These are phyloP conservation scores for Homarus americanus DNA, from an alignment of 1,140 invertebrate species.

Conservation along the genomic window DNA sequence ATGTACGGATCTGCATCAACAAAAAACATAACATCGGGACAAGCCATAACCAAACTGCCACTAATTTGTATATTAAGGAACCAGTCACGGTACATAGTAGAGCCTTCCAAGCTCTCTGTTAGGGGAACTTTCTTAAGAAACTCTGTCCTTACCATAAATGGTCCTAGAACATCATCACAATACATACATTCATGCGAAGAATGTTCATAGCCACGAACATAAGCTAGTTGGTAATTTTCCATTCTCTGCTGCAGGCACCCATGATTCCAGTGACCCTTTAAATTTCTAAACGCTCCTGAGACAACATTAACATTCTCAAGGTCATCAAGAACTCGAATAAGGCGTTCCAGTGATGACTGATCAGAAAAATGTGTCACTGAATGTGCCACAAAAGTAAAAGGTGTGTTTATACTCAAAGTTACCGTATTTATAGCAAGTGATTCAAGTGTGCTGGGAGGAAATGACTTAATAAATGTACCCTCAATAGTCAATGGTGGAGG, in stretches of 20 bases:
- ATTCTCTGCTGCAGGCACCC: constrained; percentile 76
- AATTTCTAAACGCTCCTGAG: constrained; percentile 75
- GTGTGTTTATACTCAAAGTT: constrained; percentile 74
- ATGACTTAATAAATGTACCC: neutral
- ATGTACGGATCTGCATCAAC: constrained; percentile 49
- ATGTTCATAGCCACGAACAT: constrained; percentile 76
- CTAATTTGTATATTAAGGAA: constrained; percentile 75
- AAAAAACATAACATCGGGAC: constrained; percentile 77
- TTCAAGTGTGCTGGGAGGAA: neutral
- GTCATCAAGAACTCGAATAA: constrained; percentile 75
- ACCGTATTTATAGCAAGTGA: constrained; percentile 74
- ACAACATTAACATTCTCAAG: constrained; percentile 71
- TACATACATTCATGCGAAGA: constrained; percentile 77
- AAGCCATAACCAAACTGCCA: constrained; percentile 72
- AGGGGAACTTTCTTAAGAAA: constrained; percentile 71
- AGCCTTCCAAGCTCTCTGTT: constrained; percentile 66
- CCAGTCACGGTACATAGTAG: constrained; percentile 76
- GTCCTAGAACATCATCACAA: constrained; percentile 77
- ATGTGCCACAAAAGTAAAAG: constrained; percentile 76
- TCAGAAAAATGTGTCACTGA: constrained; percentile 75
- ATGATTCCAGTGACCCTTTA: constrained; percentile 76
- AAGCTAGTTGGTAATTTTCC: constrained; percentile 76
- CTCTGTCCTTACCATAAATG: constrained; percentile 75
- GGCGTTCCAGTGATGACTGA: constrained; percentile 75
- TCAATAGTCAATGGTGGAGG: neutral